Evolutionary conservation across 2,797 vertebrate genomes (phyloP), one percentile per base, ranked within the genome.

Genomic region (Mallotus villosus): DNA sequence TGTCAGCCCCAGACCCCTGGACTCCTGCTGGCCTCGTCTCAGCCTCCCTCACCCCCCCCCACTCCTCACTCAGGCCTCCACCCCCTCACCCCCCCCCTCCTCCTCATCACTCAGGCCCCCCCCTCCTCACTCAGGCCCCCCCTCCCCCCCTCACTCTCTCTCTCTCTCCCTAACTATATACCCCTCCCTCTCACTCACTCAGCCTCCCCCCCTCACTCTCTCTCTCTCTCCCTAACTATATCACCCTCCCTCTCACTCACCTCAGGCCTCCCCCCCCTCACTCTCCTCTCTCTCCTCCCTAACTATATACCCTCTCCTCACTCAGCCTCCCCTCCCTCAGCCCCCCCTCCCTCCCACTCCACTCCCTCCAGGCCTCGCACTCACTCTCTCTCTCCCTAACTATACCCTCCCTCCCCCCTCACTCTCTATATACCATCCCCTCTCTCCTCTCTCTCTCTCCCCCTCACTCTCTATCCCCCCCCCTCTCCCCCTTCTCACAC

Each of bases 1-100:
- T 96, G 96, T 95, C 95, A 95, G 94, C 94, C 92, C 91, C 91
- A 90, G 95, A 96, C 96, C 95, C 94, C 94, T 95, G 95, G 95
- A 96, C 93, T 94, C 94, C 89, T 90, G 91, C 87, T 90, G 88
- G 88, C 84, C 72, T 16, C 22, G n/a, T 25, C 58, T 61, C 34
- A 22, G 25, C 22, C 60, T 32, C 70, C 27, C 67, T 12, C 37
- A n/a, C 68, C 46, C 72, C 25, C 59, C 51, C 41, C 41, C 51
- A 17, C 55, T 49, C 70, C 71, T 67, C 11, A 21, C 53, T 70
- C 82, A n/a, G n/a, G n/a, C 71, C 68, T 70, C 62, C 51, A 78
- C n/a, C 49, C n/a, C n/a, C n/a, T n/a, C 59, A 4, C 41, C 63
- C 74, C 63, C 37, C 27, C 27, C n/a, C 63, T 25, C 55, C 24